Evolutionary conservation across 2,113 vertebrate species (phyloP).

Genomic region (Climacteris rufus): DNA sequence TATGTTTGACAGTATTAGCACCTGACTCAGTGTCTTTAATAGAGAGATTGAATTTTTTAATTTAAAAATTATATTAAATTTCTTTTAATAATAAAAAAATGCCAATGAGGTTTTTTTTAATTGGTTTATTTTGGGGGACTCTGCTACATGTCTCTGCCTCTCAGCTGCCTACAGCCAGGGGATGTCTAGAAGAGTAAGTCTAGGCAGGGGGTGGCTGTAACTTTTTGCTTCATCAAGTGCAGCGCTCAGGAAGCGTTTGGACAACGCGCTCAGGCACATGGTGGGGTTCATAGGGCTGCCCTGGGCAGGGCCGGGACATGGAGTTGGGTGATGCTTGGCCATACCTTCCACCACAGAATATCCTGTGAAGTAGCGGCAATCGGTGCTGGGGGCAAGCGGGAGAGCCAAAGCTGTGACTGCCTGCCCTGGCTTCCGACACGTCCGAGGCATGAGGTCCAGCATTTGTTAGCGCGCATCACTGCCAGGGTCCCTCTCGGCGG

Average conservation of each 20-base stretch:
- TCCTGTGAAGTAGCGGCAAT: rapidly evolving
- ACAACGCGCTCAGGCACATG: neutral
- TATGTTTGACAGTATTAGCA: conserved; percentile 73
- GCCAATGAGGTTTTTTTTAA: neutral
- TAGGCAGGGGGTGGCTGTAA: rapidly evolving
- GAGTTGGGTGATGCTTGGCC: neutral
- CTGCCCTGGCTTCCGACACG: rapidly evolving
- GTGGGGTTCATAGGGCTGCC: neutral
- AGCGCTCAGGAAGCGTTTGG: neutral
- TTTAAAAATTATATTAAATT: conserved; percentile 77
- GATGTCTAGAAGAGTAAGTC: no score
- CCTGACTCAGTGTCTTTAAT: conserved; percentile 65
- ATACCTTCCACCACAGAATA: neutral
- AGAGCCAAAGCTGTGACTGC: neutral
- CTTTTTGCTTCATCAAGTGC: neutral
- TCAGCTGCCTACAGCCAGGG: rapidly evolving
- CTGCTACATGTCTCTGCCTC: neutral
- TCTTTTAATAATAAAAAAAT: conserved; percentile 75
- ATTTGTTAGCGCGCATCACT: no score
- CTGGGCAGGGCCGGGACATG: no score
- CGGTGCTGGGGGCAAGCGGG: no score
- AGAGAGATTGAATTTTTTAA: conserved; percentile 71
- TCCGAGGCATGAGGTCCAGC: no score
- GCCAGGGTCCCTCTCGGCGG: no score
- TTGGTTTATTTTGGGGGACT: neutral